These are phyloP conservation scores for Onychomys arenicola DNA, from an alignment of 2,797 vertebrate genomes.

Conservation along the genomic window DNA sequence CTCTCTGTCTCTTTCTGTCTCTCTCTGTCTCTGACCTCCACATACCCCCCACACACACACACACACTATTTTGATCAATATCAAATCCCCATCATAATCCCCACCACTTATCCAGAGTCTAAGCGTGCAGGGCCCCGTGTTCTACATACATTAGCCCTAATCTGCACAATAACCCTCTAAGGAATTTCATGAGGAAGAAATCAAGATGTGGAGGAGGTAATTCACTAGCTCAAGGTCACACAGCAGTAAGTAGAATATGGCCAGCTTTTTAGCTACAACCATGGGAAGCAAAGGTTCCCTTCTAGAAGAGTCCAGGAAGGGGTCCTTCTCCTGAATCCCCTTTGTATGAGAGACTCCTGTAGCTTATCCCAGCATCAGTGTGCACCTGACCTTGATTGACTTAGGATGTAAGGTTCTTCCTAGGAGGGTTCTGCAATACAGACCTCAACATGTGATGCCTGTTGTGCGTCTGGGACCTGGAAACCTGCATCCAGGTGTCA, in stretches of 20 bases:
- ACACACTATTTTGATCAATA: background rate
- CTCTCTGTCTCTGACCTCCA: no score
- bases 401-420: background rate
- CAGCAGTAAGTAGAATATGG: rapidly evolving
- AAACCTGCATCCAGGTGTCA: background rate
- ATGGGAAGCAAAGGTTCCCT: background rate
- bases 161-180: background rate
- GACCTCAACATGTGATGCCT: rapidly evolving
- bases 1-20: no score
- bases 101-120: background rate
- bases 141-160: background rate
- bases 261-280: background rate
- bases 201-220: background rate
- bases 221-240: background rate
- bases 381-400: background rate
- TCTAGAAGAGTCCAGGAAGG: background rate
- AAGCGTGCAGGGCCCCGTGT: background rate
- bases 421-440: rapidly evolving
- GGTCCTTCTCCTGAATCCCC: background rate
- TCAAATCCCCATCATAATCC: background rate
- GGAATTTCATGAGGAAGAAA: conserved; percentile 28
- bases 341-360: background rate
- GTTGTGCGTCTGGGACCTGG: background rate
- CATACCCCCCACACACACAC: background rate
- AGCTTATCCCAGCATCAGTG: background rate